Evolutionary conservation across 1,140 invertebrate species (phyloP), one percentile per base, ranked within the genome.

Genomic region (Dysdera silvatica): DNA sequence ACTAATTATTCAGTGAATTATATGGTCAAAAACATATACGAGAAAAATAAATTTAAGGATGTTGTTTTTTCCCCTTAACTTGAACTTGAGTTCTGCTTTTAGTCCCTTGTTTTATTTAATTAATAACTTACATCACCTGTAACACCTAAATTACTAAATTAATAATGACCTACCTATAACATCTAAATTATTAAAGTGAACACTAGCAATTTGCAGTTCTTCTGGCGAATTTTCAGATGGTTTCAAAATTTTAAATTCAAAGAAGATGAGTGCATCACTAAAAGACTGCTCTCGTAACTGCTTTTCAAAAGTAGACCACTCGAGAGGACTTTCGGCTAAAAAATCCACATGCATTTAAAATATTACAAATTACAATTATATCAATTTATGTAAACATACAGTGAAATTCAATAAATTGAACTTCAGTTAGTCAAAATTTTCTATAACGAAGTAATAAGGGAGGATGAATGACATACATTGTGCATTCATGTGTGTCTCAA

Each of bases 161-260:
- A 40, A 20, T 10, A 24, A 56, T 33, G 12, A 35, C 1, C 33
- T 53, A 64, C 62, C 62, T 43, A 95, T 95, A 35, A 97, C 88
- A 75, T 96, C 92, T 54, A 97, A 79, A 76, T 89, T 95, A 72
- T 95, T 97, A 69, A 95, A 96, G 56, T 91, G 84, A 67, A 97
- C 87, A 71, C 88, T 90, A 0, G 87, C 86, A 37, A 91, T 84
- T 61, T 86, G 82, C 23, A 89, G 72, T 49, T 82, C 81, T 71
- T 89, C 87, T 1, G 75, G 74, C 60, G 74, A 75, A 14, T 74
- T 81, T 12, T 51, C 55, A 28, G 47, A 24, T 33, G 12, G 2
- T n/a, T 1, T n/a, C n/a, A 14, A 37, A 8, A 37, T 12, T 37
- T 37, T 1, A 37, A 14, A 2, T n/a, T 37, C 35, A 37, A 37